phyloP scores from a whole-genome alignment of 1,140 invertebrate genomes.

The Probaryconus sp. region DNA sequence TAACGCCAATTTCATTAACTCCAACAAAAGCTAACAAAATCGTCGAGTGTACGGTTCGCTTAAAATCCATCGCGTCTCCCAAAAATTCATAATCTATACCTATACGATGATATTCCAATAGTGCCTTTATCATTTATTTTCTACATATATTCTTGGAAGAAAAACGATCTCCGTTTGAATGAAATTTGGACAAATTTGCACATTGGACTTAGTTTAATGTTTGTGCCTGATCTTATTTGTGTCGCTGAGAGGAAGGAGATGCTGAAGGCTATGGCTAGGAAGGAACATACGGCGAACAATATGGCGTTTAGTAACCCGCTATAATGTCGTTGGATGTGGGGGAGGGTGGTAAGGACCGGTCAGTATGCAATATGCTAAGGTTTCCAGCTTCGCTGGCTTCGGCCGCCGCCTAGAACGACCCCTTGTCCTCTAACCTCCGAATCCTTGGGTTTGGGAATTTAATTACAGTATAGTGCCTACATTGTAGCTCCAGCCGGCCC shows the following conservation, averaged over 20 bases:
- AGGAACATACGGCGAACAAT: slow-evolving; percentile 75
- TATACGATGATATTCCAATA: no score
- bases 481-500: slow-evolving; percentile 78
- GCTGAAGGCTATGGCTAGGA: slow-evolving; percentile 54
- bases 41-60: no score
- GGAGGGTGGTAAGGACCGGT: slow-evolving; percentile 66
- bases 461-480: slow-evolving; percentile 79
- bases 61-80: slow-evolving; percentile 21
- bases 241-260: slow-evolving; percentile 59
- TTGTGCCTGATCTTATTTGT: slow-evolving; percentile 63
- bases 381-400: slow-evolving; percentile 60
- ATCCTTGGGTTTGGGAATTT: slow-evolving; percentile 79
- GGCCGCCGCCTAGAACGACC: slow-evolving; percentile 48
- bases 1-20: slow-evolving; percentile 56
- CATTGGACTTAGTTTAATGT: slow-evolving; percentile 53
- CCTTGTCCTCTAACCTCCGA: slow-evolving; percentile 65
- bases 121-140: slow-evolving; percentile 47
- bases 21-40: slow-evolving; percentile 18
- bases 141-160: not conserved
- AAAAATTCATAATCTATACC: no score
- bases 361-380: slow-evolving; percentile 78
- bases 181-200: slow-evolving; percentile 47
- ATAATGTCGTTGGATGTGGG: slow-evolving; percentile 59
- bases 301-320: slow-evolving; percentile 68
- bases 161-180: not conserved